Base-by-base conservation (phyloP, 53 echinoderm and acorn worm genomes). In the Glandiceps talaboti region DNA sequence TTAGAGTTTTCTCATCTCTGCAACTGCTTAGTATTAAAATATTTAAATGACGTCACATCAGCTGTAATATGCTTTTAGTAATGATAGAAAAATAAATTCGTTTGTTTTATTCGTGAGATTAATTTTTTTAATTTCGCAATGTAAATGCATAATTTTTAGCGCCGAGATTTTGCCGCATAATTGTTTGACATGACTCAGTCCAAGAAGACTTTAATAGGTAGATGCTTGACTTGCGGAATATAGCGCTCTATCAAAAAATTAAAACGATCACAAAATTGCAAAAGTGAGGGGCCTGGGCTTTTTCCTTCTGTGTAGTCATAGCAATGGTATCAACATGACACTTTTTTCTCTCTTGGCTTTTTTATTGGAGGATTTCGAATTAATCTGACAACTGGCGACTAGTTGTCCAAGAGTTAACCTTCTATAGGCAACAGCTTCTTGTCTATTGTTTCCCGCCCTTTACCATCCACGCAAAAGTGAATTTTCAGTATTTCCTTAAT, bases 391-490 rank as follows among this genome's bases (percentile, higher is more conserved):
- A 20, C 64, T 45, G 64, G 64, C 64, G 64, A 6, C 64, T 45
- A 6, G 64, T 45, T 45, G 64, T 45, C 64, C 64, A 45, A 45
- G 64, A 45, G 64, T 45, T 45, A 6, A 45, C 64, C 6, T 45
- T 12, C 64, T 20, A 45, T 45, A 45, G 64, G 6, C 64, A 45
- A 20, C 64, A 45, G 64, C 64, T 45, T 20, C n/a, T n/a, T n/a
- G n/a, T n/a, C n/a, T n/a, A n/a, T n/a, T n/a, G n/a, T n/a, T 45
- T 45, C 64, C 64, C 64, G 64, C 64, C 64, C 64, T 45, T 45
- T 45, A 45, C 64, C 64, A 45, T 12, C 64, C 64, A 45, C n/a
- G n/a, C 20, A 45, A 45, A 45, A 45, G 64, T 45, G 64, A 45
- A 6, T n/a, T n/a, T 45, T 45, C 64, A 45, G 64, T 45, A 45